Evolutionary conservation across 2,797 vertebrate genomes (phyloP).

Genomic region (Serranus cabrilla): DNA sequence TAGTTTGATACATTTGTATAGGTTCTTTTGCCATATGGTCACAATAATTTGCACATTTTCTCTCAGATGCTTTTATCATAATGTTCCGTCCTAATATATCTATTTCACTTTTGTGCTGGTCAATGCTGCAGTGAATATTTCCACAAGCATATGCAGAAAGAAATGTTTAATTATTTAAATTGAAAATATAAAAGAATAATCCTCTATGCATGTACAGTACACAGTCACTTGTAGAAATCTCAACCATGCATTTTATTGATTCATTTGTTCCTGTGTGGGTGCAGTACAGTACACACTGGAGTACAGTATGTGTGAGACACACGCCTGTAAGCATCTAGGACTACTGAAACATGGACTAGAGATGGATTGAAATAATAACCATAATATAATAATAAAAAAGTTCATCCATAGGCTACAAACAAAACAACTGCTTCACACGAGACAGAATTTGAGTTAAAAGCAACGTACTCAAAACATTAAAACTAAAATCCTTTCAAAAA

Average conservation of each 20-base stretch:
- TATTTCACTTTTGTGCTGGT: not conserved
- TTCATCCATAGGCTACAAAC: too few species aligned
- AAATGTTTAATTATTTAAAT: conserved; percentile 6
- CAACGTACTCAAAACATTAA: too few species aligned
- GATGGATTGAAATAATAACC: not conserved
- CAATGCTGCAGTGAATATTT: not conserved
- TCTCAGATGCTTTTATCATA: not conserved
- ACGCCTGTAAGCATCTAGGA: conserved; percentile 22
- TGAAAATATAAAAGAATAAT: not conserved
- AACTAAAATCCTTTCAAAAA: too few species aligned
- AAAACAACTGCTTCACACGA: too few species aligned
- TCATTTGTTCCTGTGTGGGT: conserved; percentile 7
- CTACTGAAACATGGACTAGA: conserved; percentile 10
- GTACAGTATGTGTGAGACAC: conserved; percentile 8
- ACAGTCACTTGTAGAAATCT: conserved; percentile 8
- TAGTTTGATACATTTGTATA: not conserved
- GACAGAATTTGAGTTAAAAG: too few species aligned
- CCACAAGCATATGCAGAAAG: not conserved
- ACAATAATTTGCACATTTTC: conserved; percentile 2
- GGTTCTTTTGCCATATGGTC: not conserved
- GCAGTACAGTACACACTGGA: conserved; percentile 5
- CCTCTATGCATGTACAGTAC: not conserved
- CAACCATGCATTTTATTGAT: conserved; percentile 18
- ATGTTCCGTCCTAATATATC: not conserved
- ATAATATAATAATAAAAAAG: too few species aligned